Percentiles rank a stretch among this genome's conserved stretches.
Evolutionary conservation across 2,113 vertebrate genomes (phyloP).

Genomic region (Murina feae): DNA sequence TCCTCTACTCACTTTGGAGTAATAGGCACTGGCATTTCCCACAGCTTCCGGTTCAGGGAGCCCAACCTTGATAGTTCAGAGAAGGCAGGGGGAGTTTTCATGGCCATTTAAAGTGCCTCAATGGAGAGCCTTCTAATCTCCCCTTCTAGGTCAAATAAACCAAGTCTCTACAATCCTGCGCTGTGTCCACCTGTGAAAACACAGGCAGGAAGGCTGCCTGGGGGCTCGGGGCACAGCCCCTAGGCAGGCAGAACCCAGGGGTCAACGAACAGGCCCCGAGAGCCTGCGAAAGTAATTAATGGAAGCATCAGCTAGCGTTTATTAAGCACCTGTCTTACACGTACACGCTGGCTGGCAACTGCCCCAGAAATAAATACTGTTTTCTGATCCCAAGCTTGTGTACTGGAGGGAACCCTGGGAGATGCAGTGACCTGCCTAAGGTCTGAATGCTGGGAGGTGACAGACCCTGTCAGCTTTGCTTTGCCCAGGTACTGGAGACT

Average conservation of each 20-base stretch:
- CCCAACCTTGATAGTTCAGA: not conserved
- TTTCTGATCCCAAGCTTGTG: not conserved
- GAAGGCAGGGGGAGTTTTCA: not conserved
- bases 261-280: not conserved
- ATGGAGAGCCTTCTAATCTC: not conserved
- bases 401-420: not conserved
- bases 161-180: not conserved
- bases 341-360: not conserved
- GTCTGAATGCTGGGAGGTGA: not conserved
- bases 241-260: not conserved
- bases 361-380: not conserved
- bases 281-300: not conserved
- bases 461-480: not conserved
- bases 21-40: fast-evolving
- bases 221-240: not conserved
- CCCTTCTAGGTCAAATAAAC: not conserved
- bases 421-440: too few relatives aligned
- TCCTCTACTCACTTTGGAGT: not conserved
- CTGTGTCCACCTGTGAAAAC: constrained; percentile 3
- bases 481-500: not conserved
- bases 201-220: not conserved
- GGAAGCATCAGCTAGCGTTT: not conserved
- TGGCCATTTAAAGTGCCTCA: not conserved
- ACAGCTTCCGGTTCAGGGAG: not conserved
- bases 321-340: not conserved